A percentile compares a stretch with the other conserved stretches of the same genome.
Evolutionary conservation across 2,888 invertebrate genomes (phyloP).

Genomic region (Eremobia ochroleuca): DNA sequence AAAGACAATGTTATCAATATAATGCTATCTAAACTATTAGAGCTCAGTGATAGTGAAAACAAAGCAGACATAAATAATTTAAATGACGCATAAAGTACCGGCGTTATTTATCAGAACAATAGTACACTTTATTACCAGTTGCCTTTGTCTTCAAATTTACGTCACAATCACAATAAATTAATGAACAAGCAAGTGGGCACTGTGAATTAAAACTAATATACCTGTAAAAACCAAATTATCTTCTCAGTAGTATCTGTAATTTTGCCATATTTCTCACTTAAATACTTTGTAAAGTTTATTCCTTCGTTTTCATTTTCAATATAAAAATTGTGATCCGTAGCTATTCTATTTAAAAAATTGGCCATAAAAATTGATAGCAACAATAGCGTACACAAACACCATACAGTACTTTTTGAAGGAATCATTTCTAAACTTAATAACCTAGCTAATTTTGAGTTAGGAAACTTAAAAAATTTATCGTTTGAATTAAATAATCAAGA

Average conservation of each 20-base stretch:
- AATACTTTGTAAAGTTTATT: constrained; percentile 80
- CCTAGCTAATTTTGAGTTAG: constrained; percentile 49
- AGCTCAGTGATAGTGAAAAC: neutral
- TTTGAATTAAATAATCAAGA: constrained; percentile 34
- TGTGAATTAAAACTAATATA: constrained; percentile 76
- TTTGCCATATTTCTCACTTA: constrained; percentile 82
- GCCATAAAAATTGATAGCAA: constrained; percentile 93
- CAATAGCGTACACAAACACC: constrained; percentile 92
- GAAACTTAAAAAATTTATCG: constrained; percentile 49
- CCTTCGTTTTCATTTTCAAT: constrained; percentile 79
- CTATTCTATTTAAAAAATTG: constrained; percentile 93
- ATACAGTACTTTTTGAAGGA: constrained; percentile 92
- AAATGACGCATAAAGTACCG: neutral
- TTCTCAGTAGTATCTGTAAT: constrained; percentile 91
- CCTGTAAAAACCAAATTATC: constrained; percentile 95
- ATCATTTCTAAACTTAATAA: constrained; percentile 86
- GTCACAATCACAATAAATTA: constrained; percentile 56
- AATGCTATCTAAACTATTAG: neutral
- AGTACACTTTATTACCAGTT: constrained; percentile 24
- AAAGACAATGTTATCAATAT: neutral
- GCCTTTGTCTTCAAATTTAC: constrained; percentile 63
- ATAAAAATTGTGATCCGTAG: constrained; percentile 90
- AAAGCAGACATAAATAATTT: constrained; percentile 29
- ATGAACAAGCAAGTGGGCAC: constrained; percentile 17
- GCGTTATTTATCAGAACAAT: constrained; percentile 32